Evolutionary conservation across 2,888 invertebrate genomes (phyloP), one percentile per base, ranked within the genome.

Genomic region (Chouioia cunea): DNA sequence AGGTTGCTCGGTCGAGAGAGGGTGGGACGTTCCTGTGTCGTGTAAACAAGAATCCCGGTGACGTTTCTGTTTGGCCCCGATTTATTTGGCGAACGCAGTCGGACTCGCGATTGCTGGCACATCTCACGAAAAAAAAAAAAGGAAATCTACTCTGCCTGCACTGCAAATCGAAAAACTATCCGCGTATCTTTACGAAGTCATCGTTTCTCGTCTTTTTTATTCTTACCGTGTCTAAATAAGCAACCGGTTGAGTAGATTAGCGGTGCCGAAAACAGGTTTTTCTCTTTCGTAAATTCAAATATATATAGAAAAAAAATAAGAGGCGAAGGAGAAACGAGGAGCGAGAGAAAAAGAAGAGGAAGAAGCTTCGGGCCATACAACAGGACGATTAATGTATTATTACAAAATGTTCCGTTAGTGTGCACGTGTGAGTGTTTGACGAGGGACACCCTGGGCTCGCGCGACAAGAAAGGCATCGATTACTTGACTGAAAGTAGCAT

Each of bases 381-480:
- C 59, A 65, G 23, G 70, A 36, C 65, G 70, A 70, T 65, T 70
- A 70, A 60, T 48, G 48, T 50, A n/a, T 12, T 44, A 18, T 70
- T 65, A 65, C 59, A 70, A 70, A 70, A 65, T 20, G 48, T 16
- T 16, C 47, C 50, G 62, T 65, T 65, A 65, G n/a, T 20, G 18
- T 2, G 12, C 46, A 16, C n/a, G 36, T 36, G 36, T 10, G 36
- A 10, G 10, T 10, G 36, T 36, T 6, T 10, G 36, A 12, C 36
- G 36, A 8, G 36, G 14, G 16, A 64, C 47, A 46, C 66, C 50
- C 52, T 57, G 58, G 58, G 16, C 65, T 6, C 14, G 14, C 50
- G 44, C 22, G 56, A n/a, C 43, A 58, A 36, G 50, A 18, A 18
- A 53, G 53, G 15, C 22, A 63, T 50, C 36, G 46, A 50, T 60